These are phyloP conservation scores for Gavialis gangeticus DNA, from an alignment of 2,113 vertebrate species.

Conservation along the genomic window DNA sequence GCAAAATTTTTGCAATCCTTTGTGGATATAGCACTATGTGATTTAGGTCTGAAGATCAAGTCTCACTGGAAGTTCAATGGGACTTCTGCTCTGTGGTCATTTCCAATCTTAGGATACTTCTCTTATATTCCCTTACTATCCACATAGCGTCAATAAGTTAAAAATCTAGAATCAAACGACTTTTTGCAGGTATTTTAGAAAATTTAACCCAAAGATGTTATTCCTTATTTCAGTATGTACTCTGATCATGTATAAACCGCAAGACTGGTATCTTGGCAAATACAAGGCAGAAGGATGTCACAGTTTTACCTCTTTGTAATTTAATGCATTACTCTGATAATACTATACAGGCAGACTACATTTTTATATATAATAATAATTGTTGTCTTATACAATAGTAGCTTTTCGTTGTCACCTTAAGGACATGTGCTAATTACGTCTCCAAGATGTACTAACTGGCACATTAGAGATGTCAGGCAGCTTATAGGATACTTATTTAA, in stretches of 20 bases:
- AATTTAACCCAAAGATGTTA: neutral
- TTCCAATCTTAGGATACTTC: neutral
- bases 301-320: no score
- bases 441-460: neutral
- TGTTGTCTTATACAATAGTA: no score
- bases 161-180: neutral
- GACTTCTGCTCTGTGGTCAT: neutral
- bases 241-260: no score
- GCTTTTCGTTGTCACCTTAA: neutral
- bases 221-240: no score
- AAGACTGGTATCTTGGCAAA: no score
- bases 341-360: no score
- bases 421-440: rapidly evolving
- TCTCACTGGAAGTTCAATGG: neutral
- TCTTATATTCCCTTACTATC: neutral
- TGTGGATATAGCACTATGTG: rapidly evolving
- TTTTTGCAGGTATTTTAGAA: neutral
- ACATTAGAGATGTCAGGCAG: neutral
- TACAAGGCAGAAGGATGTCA: no score
- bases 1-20: neutral
- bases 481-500: neutral
- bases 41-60: neutral
- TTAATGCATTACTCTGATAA: no score
- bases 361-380: no score
- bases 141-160: neutral